Evolutionary conservation across 2,888 invertebrate species (phyloP).

Genomic region (Agrotis exclamationis): DNA sequence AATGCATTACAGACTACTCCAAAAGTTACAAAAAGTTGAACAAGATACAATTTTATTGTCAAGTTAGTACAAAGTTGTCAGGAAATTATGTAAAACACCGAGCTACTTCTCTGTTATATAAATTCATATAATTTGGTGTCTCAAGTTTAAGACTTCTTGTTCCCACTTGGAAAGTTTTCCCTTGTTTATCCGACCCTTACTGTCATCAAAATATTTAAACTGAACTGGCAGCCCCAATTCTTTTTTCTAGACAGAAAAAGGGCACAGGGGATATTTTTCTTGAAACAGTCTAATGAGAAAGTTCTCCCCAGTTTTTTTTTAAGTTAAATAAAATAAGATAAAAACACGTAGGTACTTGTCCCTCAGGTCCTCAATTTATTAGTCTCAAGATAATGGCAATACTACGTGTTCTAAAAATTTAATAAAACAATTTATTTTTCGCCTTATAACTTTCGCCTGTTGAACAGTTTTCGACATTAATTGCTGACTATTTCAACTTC

Average conservation of each 20-base stretch:
- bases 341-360: neutral
- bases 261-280: neutral
- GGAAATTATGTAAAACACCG: conserved; percentile 19
- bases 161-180: conserved; percentile 16
- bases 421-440: too few relatives aligned
- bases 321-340: neutral
- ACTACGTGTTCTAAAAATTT: neutral
- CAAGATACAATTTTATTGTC: neutral
- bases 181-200: conserved; percentile 24
- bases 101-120: conserved; percentile 10
- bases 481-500: neutral
- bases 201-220: conserved; percentile 30
- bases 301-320: neutral
- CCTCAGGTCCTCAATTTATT: neutral
- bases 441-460: too few relatives aligned
- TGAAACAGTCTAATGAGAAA: neutral
- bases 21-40: too few relatives aligned
- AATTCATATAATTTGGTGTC: conserved; percentile 16
- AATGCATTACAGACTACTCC: neutral
- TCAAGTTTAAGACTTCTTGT: conserved; percentile 17
- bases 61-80: conserved; percentile 3
- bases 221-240: neutral
- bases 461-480: neutral
- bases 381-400: neutral
- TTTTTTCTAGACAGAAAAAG: neutral